Evolutionary conservation across 2,888 invertebrate species (phyloP).

Genomic region (Epiblema foenella): DNA sequence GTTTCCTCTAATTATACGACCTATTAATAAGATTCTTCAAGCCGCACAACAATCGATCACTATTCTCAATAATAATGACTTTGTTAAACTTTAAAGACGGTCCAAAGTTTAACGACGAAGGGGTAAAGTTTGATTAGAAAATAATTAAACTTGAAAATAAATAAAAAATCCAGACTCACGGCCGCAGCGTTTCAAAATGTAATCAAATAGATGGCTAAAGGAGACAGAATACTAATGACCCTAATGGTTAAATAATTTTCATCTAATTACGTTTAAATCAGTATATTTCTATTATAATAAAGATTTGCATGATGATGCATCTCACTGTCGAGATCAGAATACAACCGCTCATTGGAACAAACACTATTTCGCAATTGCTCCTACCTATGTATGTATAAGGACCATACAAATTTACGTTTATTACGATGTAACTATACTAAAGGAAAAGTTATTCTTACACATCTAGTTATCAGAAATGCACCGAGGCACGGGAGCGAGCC

Average conservation of each 20-base stretch:
- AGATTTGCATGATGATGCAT: not conserved
- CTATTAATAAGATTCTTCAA: conserved; percentile 76
- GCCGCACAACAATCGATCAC: conserved; percentile 68
- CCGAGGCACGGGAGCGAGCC: conserved; percentile 42
- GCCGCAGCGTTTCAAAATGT: conserved; percentile 26
- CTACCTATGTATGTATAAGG: too few species aligned
- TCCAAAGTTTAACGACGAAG: conserved; percentile 53
- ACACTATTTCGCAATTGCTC: too few species aligned
- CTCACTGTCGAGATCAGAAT: not conserved
- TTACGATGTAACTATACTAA: conserved; percentile 2
- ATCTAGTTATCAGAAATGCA: conserved; percentile 30
- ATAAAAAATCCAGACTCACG: conserved; percentile 32
- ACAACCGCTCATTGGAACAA: too few species aligned
- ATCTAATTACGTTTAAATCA: not conserved
- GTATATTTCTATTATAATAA: not conserved
- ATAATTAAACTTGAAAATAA: conserved; percentile 42
- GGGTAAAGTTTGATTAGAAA: conserved; percentile 48
- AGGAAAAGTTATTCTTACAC: conserved; percentile 12
- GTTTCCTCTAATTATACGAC: conserved; percentile 82
- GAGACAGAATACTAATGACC: conserved; percentile 27
- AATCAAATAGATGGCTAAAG: conserved; percentile 18
- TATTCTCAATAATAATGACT: conserved; percentile 61
- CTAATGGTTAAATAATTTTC: not conserved
- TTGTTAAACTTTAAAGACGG: conserved; percentile 53
- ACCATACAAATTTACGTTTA: not conserved